Base-by-base conservation (phyloP, 2,113 vertebrate species). In the Hyla sarda region DNA sequence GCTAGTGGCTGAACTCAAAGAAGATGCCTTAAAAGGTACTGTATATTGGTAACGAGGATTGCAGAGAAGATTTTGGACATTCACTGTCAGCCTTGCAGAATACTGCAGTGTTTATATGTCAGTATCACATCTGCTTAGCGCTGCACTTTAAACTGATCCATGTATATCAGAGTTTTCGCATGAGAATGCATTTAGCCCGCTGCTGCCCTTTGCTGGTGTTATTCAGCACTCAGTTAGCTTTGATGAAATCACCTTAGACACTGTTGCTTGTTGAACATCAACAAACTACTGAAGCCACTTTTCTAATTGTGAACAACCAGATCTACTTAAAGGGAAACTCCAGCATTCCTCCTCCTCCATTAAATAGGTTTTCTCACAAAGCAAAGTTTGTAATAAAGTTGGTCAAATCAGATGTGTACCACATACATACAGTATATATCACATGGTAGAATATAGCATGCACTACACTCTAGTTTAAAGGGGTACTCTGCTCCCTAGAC, bases 221-320 rank as follows among this genome's bases (percentile, higher is more conserved):
- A 65, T 45, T 58, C 23, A n/a, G 41, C 21, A 16, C n/a, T 60
- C 77, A n/a, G 21, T 56, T 17, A 8, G 32, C 41, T 81, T 9
- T 28, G 58, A 60, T 47, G 58, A 81, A 58, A 58, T 81, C 78
- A 65, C 56, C 78, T 19, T 81, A 45, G 77, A 80, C 78, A 81
- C 78, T 10, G 78, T 62, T 81, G 56, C 78, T 48, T 45, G 52
- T 62, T 62, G n/a, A 81, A 47, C 3, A 65, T 81, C 78, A 81
- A 81, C 58, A 81, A 81, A 65, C 52, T 47, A 81, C 16, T 47
- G 14, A 65, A 65, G n/a, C 19, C 34, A 14, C 25, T 52, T 54
- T 77, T 56, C 75, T 56, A 56, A 65, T 30, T 41, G 1, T 25
- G 58, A 80, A 23, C 52, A 58, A 28, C 19, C 23, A 80, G 34